Conservation (phyloP, 1,140 invertebrate genomes). For the Rhagoletis pomonella region DNA sequence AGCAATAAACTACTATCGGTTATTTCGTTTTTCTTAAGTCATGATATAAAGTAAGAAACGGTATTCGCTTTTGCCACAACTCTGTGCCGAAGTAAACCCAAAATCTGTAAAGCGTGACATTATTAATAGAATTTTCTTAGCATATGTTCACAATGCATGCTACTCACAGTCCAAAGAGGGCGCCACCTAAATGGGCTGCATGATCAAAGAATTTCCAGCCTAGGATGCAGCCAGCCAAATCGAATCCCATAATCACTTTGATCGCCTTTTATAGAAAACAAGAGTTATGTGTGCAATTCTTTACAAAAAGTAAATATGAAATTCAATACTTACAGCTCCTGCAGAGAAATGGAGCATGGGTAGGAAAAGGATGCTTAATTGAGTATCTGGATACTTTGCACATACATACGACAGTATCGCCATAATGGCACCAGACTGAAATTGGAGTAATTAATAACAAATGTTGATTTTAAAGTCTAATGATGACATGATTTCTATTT, state of each 20-base stretch:
- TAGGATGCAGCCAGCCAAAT: constrained; percentile 86
- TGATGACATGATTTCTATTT: too few relatives aligned
- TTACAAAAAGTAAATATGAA: background rate
- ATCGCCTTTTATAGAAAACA: constrained; percentile 81
- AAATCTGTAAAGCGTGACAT: constrained; percentile 60
- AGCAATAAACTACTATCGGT: background rate
- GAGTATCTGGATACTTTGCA: constrained; percentile 88
- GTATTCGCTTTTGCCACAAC: constrained; percentile 69
- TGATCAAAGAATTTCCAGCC: constrained; percentile 97
- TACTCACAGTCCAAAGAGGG: constrained; percentile 89
- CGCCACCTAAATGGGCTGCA: constrained; percentile 97
- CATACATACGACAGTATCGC: constrained; percentile 91
- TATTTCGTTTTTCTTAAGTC: constrained; percentile 70
- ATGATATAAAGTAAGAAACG: constrained; percentile 69
- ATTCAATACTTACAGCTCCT: constrained; percentile 79
- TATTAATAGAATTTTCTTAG: background rate
- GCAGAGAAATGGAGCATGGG: constrained; percentile 92
- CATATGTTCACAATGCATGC: background rate
- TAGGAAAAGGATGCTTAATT: constrained; percentile 92
- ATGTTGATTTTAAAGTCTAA: too few relatives aligned
- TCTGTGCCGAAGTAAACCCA: constrained; percentile 69
- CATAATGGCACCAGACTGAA: constrained; percentile 96
- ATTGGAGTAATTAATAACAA: constrained; percentile 60
- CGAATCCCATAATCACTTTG: constrained; percentile 88
- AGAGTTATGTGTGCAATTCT: background rate